Conservation (phyloP, 1,140 invertebrate genomes). For the Scaptomyza pallida region DNA sequence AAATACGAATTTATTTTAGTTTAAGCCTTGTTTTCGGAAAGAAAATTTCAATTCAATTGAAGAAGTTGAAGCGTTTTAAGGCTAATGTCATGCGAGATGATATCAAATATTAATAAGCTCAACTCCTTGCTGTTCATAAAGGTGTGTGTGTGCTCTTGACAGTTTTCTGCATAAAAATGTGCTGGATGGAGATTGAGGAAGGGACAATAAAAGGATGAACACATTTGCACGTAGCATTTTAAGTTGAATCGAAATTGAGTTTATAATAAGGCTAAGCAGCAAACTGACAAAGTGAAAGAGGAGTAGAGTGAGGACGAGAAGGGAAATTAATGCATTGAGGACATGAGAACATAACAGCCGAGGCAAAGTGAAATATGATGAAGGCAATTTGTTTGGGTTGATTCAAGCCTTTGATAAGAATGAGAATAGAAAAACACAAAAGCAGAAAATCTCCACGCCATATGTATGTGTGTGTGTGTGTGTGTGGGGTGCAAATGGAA, state of each 20-base stretch:
- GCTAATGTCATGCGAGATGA: constrained; percentile 6
- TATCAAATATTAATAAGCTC: constrained; percentile 53
- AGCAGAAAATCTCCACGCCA: constrained; percentile 5
- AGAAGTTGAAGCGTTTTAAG: too few species aligned
- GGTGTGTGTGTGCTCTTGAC: constrained; percentile 22
- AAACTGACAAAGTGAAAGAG: not conserved
- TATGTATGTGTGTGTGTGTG: too few species aligned
- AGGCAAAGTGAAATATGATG: constrained; percentile 73
- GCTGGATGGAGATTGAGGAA: too few species aligned
- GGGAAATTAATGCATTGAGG: constrained; percentile 9
- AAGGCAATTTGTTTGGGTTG: constrained; percentile 70
- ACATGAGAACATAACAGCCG: constrained; percentile 3
- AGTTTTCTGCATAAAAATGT: constrained; percentile 56
- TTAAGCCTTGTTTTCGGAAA: too few species aligned
- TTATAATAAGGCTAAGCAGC: constrained; percentile 36
- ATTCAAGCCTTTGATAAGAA: constrained; percentile 68
- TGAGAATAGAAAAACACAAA: constrained; percentile 14
- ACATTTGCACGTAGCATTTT: constrained; percentile 38
- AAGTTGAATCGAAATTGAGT: constrained; percentile 42
- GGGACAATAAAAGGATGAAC: constrained; percentile 23
- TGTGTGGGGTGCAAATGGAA: not conserved
- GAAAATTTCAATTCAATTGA: too few species aligned
- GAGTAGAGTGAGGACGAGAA: not conserved
- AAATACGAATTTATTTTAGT: too few species aligned
- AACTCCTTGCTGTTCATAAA: not conserved